A percentile compares a stretch with the other conserved stretches of the same genome.
Evolutionary conservation across 2,797 vertebrate genomes (phyloP).

Genomic region (Falco biarmicus): DNA sequence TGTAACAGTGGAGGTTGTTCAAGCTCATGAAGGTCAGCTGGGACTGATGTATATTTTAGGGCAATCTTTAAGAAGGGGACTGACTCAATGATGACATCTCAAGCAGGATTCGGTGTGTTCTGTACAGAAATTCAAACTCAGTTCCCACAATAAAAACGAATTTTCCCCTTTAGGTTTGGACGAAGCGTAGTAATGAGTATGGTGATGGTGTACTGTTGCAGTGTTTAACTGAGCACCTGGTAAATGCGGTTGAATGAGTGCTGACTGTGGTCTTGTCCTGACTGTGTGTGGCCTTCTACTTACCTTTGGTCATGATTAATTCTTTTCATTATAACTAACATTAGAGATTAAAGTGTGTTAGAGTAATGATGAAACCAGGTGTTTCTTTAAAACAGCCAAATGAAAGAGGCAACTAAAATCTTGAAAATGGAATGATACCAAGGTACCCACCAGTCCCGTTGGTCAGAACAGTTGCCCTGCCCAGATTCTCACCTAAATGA

Average conservation of each 20-base stretch:
- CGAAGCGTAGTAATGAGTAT: fast-evolving
- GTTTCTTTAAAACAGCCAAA: neutral
- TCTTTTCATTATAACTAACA: neutral
- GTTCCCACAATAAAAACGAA: neutral
- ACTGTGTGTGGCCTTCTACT: neutral
- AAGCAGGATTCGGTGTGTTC: neutral
- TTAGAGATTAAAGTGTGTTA: neutral
- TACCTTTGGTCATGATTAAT: neutral
- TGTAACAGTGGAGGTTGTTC: neutral
- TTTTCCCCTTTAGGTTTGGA: neutral
- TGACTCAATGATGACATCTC: neutral
- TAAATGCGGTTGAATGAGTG: neutral
- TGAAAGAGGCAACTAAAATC: neutral
- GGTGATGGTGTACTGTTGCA: neutral
- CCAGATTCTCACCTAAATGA: neutral
- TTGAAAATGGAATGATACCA: neutral
- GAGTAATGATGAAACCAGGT: neutral
- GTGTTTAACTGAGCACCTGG: neutral
- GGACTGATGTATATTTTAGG: neutral
- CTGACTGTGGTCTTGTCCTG: neutral
- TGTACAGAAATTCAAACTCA: neutral
- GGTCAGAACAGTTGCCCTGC: neutral
- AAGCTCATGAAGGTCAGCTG: neutral
- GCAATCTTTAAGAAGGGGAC: neutral
- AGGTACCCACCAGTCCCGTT: neutral